These are phyloP conservation scores for Lycia hirtaria DNA, from an alignment of 2,888 invertebrate genomes.

Conservation along the genomic window DNA sequence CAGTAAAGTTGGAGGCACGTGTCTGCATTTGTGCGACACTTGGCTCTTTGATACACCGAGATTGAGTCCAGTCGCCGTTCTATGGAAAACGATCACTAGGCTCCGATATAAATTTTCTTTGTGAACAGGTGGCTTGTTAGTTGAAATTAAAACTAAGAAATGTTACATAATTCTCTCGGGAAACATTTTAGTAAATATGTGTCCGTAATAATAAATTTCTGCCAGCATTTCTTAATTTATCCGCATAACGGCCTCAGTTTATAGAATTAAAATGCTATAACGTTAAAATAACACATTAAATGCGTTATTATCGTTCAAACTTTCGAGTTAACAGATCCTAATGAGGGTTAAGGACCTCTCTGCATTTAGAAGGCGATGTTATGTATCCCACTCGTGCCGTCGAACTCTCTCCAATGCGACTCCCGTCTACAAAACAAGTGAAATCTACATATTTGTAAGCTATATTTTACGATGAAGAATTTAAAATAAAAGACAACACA, in stretches of 20 bases:
- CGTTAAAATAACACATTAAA: conserved; percentile 21
- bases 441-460: conserved; percentile 38
- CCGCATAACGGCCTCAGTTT: not conserved
- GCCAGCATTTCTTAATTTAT: conserved; percentile 10
- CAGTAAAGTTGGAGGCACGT: conserved; percentile 80
- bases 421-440: conserved; percentile 34
- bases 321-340: conserved; percentile 43
- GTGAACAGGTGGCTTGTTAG: conserved; percentile 44
- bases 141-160: conserved; percentile 37
- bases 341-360: conserved; percentile 49
- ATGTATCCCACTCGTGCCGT: conserved; percentile 48
- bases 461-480: conserved; percentile 32
- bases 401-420: conserved; percentile 44
- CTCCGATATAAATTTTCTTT: conserved; percentile 44
- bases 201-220: conserved; percentile 29
- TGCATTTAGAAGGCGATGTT: conserved; percentile 39
- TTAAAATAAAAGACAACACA: conserved; percentile 30
- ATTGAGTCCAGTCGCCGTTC: conserved; percentile 41
- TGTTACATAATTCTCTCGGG: conserved; percentile 11
- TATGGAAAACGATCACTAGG: conserved; percentile 30
- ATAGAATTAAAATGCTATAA: conserved; percentile 17
- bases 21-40: conserved; percentile 65
- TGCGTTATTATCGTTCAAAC: conserved; percentile 32
- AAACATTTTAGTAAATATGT: conserved; percentile 26
- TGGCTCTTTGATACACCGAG: conserved; percentile 48